phyloP scores from a whole-genome alignment of 2,888 invertebrate species.

The Strigamia maritima region DNA sequence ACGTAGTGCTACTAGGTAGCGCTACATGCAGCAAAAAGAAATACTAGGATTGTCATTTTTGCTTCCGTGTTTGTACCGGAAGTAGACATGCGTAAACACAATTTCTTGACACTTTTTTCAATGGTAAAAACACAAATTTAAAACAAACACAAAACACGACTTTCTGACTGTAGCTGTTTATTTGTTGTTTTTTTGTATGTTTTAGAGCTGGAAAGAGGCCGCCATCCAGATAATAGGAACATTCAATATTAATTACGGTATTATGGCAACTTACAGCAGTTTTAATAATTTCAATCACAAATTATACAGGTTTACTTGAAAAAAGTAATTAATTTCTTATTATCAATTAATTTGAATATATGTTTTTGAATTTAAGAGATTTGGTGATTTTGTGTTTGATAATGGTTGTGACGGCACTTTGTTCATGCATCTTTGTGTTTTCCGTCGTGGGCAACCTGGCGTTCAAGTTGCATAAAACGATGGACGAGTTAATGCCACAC shows the following conservation, averaged over 20 bases:
- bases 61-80: no score
- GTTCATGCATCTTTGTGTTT: neutral
- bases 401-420: neutral
- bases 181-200: neutral
- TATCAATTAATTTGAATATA: neutral
- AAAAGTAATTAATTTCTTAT: neutral
- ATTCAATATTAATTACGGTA: neutral
- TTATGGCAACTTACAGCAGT: neutral
- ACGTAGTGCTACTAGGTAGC: no score
- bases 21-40: no score
- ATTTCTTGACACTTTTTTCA: no score
- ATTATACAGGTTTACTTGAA: neutral
- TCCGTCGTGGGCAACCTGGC: neutral
- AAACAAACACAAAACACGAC: no score
- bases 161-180: no score
- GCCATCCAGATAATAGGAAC: neutral
- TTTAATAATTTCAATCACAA: neutral
- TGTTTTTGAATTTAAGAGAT: neutral
- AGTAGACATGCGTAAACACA: no score
- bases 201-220: neutral
- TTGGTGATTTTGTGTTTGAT: neutral
- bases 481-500: neutral
- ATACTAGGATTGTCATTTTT: no score
- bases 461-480: neutral
- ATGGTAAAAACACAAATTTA: no score